A percentile compares a stretch with the other conserved stretches of the same genome.
Evolutionary conservation across 1,140 invertebrate genomes (phyloP).

Genomic region (Arctopsyche grandis): DNA sequence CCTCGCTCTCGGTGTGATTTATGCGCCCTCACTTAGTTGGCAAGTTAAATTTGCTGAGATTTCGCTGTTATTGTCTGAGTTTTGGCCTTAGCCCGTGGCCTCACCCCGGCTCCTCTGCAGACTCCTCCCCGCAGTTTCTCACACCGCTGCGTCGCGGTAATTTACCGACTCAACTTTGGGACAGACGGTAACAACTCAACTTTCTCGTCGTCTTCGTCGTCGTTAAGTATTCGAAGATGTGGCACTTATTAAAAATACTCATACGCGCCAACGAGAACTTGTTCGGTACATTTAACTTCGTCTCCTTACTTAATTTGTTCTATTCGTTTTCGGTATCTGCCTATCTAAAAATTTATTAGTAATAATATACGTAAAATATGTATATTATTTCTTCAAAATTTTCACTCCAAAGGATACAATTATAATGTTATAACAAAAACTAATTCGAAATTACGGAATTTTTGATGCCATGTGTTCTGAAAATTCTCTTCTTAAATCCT

Average conservation of each 20-base stretch:
- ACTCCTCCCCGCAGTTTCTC: neutral
- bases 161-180: conserved; percentile 30
- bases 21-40: conserved; percentile 23
- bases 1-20: conserved; percentile 13
- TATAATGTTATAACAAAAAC: too few species aligned
- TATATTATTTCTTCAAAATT: too few species aligned
- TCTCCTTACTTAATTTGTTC: too few species aligned
- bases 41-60: conserved; percentile 36
- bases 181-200: conserved; percentile 37
- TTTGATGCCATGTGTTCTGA: too few species aligned
- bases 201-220: neutral
- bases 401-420: too few species aligned
- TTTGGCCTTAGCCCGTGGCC: conserved; percentile 5
- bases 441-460: too few species aligned
- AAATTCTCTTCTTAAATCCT: too few species aligned
- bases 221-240: conserved; percentile 14
- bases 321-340: too few species aligned
- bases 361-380: too few species aligned
- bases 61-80: conserved; percentile 32
- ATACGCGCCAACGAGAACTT: neutral
- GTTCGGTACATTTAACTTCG: too few species aligned
- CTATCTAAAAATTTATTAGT: too few species aligned
- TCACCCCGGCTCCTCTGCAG: neutral
- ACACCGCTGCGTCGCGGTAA: neutral
- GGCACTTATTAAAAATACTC: conserved; percentile 28